Percentiles rank a stretch among this genome's conserved stretches.
Conservation (phyloP, 2,113 vertebrate species). For the Lates calcarifer region DNA sequence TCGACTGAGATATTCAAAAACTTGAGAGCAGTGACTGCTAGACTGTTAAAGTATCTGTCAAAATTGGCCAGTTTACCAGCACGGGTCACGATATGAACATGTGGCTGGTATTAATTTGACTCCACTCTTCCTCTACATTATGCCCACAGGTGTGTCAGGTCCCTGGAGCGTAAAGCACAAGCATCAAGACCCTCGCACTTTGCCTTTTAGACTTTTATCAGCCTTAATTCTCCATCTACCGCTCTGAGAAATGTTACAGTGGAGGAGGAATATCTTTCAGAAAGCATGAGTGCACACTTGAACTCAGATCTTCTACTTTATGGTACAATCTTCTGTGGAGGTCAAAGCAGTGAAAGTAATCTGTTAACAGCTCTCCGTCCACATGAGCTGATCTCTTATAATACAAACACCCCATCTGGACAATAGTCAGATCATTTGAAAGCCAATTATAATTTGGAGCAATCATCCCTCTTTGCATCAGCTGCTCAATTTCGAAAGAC, state of each 20-base stretch:
- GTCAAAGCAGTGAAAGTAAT: neutral
- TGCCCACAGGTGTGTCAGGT: conserved; percentile 12
- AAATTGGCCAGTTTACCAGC: conserved; percentile 22
- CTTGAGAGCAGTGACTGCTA: conserved; percentile 27
- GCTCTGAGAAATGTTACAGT: neutral
- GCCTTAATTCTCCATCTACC: neutral
- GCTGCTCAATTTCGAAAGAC: conserved; percentile 15
- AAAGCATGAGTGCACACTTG: conserved; percentile 8
- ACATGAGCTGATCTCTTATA: conserved; percentile 11
- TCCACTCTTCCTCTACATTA: conserved; percentile 14
- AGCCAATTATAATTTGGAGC: conserved; percentile 23
- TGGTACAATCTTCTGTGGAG: neutral
- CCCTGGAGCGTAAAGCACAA: conserved; percentile 1
- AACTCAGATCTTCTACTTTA: conserved; percentile 16
- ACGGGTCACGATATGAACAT: conserved; percentile 16
- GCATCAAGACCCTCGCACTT: neutral
- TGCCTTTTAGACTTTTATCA: neutral
- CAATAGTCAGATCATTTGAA: conserved; percentile 24
- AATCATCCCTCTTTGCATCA: conserved; percentile 8
- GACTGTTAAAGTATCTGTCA: conserved; percentile 49
- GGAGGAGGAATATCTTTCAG: neutral
- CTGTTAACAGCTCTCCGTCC: neutral
- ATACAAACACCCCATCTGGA: conserved; percentile 34
- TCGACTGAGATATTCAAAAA: conserved; percentile 36
- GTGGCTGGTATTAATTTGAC: conserved; percentile 46